Conservation (phyloP, 2,797 vertebrate species). For the Dromococcyx pavoninus region DNA sequence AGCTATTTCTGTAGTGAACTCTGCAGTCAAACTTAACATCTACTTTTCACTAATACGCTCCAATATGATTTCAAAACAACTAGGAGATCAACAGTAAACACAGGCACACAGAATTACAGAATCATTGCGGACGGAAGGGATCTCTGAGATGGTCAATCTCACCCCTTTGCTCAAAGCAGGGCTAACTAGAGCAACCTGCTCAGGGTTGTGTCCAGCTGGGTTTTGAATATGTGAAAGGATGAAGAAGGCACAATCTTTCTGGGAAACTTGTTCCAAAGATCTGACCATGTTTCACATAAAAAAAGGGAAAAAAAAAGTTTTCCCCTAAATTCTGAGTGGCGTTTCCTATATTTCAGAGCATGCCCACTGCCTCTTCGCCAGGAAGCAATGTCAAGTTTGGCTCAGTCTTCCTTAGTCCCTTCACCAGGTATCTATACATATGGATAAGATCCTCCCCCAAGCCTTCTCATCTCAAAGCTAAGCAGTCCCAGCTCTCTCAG, state of each 20-base stretch:
- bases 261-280: background rate
- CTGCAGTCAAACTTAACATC: background rate
- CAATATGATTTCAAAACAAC: background rate
- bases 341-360: background rate
- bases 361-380: background rate
- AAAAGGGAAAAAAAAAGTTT: background rate
- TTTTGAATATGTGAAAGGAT: background rate
- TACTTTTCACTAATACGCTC: background rate
- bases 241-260: background rate
- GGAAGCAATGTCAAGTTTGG: background rate
- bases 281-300: background rate
- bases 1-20: background rate
- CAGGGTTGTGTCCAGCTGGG: background rate
- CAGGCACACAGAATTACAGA: background rate
- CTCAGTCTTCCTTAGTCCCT: background rate
- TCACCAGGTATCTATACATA: background rate
- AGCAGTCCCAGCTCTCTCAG: background rate
- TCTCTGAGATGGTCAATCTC: background rate
- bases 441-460: background rate
- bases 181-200: background rate
- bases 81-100: background rate
- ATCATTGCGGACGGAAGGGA: background rate
- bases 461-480: background rate
- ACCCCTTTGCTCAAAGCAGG: background rate
- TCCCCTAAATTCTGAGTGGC: background rate